Evolutionary conservation across 2,797 vertebrate genomes (phyloP), one percentile per base, ranked within the genome.

Genomic region (Rhinichthys osculus): DNA sequence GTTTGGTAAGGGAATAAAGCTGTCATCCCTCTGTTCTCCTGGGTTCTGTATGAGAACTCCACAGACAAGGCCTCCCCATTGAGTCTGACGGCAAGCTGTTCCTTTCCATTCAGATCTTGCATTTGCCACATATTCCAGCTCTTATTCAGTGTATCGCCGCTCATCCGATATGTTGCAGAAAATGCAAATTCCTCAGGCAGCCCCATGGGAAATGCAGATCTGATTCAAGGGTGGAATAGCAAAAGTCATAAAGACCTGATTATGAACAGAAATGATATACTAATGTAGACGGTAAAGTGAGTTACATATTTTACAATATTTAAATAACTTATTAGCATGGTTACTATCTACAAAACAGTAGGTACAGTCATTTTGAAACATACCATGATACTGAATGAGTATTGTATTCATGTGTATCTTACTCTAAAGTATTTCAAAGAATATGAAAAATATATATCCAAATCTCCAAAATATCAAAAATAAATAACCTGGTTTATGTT

Each of bases 41-140:
- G 84, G 76, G 92, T 94, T 57, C 94, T 95, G 82, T 97, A 97
- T 13, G 95, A 95, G 85, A 98, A 97, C 77, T 96, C 95, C 90
- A 98, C 88, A 1, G 96, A 95, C 89, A 94, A 93, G 17, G 94
- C 92, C 89, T 94, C 94, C 21, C 97, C 96, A 1, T 97, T 96
- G 81, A 99, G 94, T 88, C 95, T 92, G 88, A 98, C 91, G 7
- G 96, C 94, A 74, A 98, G 94, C 94, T 97, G 96, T 85, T 96
- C 96, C 10, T 94, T 93, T 71, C 96, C 96, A 59, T 93, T 94
- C 79, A 94, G 92, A 83, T 97, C 95, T 87, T 96, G 95, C 89
- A 97, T 96, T 92, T 97, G 96, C 97, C 97, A 98, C 84, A 98
- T 94, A 90, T 93, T 97, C 97, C 97, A 97, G 79, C 93, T 95